These are phyloP conservation scores for Agelas oroides DNA, from an alignment of 37 sponge, comb jelly and placozoan species.

Conservation along the genomic window DNA sequence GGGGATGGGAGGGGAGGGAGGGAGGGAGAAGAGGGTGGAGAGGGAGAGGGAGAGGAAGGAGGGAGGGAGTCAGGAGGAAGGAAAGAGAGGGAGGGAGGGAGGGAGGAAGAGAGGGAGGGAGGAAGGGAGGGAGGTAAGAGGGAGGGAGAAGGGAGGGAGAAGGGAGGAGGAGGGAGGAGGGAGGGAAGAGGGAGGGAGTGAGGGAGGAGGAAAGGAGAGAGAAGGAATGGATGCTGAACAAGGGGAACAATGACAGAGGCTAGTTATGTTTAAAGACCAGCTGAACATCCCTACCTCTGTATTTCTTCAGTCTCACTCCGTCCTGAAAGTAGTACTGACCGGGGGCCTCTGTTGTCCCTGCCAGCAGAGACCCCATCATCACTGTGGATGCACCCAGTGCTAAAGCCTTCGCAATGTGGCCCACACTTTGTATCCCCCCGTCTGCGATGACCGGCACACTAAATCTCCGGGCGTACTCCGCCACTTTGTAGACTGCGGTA, in stretches of 20 bases:
- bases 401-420: conserved; percentile 91
- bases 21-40: background rate
- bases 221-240: too few relatives aligned
- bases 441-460: conserved; percentile 95
- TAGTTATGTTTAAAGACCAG: too few relatives aligned
- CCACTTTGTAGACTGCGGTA: conserved; percentile 94
- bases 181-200: too few relatives aligned
- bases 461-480: conserved; percentile 90
- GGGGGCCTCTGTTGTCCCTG: conserved; percentile 93
- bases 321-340: conserved; percentile 95
- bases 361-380: conserved; percentile 98
- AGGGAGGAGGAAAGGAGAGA: background rate
- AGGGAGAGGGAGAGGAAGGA: background rate
- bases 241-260: too few relatives aligned
- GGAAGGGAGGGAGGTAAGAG: conserved; percentile 1
- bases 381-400: conserved; percentile 82
- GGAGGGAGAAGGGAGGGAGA: background rate
- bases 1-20: background rate
- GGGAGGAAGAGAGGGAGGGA: conserved; percentile 18
- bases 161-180: background rate
- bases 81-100: conserved; percentile 1
- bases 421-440: conserved; percentile 91
- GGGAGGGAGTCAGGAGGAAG: background rate
- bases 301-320: conserved; percentile 79
- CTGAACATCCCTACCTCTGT: too few relatives aligned